Base-by-base conservation (phyloP, 2,797 vertebrate genomes). In the Poeciliopsis paucimaculata region DNA sequence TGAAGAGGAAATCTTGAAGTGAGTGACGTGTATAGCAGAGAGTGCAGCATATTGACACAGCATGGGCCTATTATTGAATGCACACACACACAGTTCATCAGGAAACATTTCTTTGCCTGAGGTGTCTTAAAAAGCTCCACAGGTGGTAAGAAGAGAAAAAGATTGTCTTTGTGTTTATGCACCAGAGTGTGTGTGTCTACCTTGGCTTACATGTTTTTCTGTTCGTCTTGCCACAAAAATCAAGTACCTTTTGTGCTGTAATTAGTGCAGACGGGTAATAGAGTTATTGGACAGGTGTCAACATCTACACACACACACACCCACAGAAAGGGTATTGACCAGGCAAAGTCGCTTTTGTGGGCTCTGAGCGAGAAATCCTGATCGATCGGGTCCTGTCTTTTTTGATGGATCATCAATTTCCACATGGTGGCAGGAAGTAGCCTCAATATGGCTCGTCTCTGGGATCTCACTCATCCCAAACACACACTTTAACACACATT, bases 351-450 rank as follows among this genome's bases (percentile, higher is more conserved):
- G 53, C 53, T 57, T n/a, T n/a, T 79, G 82, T 78, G 84, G 79
- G 80, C 84, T 84, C 76, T 77, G 86, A 89, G 88, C 83, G 75
- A 90, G 88, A 81, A 78, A 91, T 90, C 88, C 84, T 82, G 53
- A 93, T 96, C 95, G 87, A 96, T 96, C 72, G 28, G 28, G 86
- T 84, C 84, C 89, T 91, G 91, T 95, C 92, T 23, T 75, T 57
- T 57, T 86, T 91, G 95, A 95, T 94, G 90, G 93, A 95, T 94
- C 77, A 80, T 91, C 91, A 84, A 91, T 94, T 93, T 84, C 83
- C 82, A 46, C 49, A 81, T 78, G 91, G 93, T 94, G 95, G 89
- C 90, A 90, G 86, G 79, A 87, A 75, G 83, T 84, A 73, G 88
- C 87, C 82, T 91, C 86, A 85, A 84, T 83, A 86, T 88, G 83